Base-by-base conservation (phyloP, 1,140 invertebrate species). In the Macrobrachium nipponense region DNA sequence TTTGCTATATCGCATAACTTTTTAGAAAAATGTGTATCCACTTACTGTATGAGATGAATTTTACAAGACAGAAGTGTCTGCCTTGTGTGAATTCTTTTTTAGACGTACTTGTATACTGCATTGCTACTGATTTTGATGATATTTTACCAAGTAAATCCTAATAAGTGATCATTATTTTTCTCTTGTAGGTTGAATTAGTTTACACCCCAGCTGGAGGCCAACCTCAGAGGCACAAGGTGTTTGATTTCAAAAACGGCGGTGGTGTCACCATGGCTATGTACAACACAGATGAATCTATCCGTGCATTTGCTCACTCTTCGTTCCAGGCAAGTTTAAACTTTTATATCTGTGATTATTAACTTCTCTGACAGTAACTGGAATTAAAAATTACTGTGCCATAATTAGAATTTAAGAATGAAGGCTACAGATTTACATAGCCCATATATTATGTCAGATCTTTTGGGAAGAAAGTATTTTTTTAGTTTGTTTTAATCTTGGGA, bases 211-310 rank as follows among this genome's bases (percentile, higher is more conserved):
- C 91, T 27, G 93, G 94, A 86, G 94, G 94, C 5, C 90, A 92
- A 51, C 91, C 92, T 12, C 89, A 93, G 82, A 93, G 90, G 87
- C 90, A 91, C 17, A 91, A 93, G 77, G 92, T 97, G 44, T 97
- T 94, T 91, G 93, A 94, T 61, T 97, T 95, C 92, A 95, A 95
- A 91, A 91, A 92, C 14, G 90, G 91, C 2, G 93, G 94, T 43
- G 97, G 97, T 86, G 95, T 98, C 2, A 93, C 93, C 2, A 92
- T 97, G 91, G 95, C 94, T 83, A 94, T 94, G 94, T 98, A 97
- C 92, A 98, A 97, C 90, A 96, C 95, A 0, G 96, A 97, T 90
- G 95, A 96, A 91, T 96, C 95, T 79, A 97, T 97, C 88, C 90
- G 90, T 66, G 93, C 95, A 58, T 97, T 97, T 91, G 96, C 96